phyloP scores from a whole-genome alignment of 2,888 invertebrate species.

The Cryptocheilus praepositus region DNA sequence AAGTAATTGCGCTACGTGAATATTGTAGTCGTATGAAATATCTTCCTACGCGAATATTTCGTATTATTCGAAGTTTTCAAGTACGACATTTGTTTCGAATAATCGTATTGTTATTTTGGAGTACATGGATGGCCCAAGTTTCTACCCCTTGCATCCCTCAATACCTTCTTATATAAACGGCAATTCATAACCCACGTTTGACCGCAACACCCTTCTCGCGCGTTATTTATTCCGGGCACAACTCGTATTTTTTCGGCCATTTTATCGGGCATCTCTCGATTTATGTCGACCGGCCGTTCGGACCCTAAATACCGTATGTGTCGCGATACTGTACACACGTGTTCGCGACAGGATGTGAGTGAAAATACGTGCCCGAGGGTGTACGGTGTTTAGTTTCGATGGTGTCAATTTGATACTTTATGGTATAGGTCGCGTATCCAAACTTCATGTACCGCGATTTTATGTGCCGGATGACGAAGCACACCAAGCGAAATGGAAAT shows the following conservation, averaged over 20 bases:
- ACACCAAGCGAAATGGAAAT: not conserved
- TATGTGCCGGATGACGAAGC: too few species aligned
- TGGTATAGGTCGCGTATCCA: too few species aligned
- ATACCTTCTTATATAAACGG: constrained; percentile 34
- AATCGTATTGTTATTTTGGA: too few species aligned
- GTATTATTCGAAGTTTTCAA: too few species aligned
- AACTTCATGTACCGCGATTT: too few species aligned
- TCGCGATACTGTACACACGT: constrained; percentile 12
- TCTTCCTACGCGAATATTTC: too few species aligned
- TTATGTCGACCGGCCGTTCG: constrained; percentile 48
- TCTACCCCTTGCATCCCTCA: constrained; percentile 1
- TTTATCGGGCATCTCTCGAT: constrained; percentile 59
- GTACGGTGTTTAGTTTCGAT: not conserved
- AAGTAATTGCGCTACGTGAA: too few species aligned
- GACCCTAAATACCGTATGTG: constrained; percentile 45
- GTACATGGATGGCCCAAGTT: too few species aligned
- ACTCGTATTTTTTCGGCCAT: constrained; percentile 54
- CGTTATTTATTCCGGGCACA: constrained; percentile 57
- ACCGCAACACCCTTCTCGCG: constrained; percentile 39
- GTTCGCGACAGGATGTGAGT: not conserved
- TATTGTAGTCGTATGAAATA: too few species aligned
- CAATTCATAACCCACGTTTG: constrained; percentile 51
- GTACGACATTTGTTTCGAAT: too few species aligned
- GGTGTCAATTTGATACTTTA: too few species aligned
- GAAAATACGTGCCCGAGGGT: not conserved